Evolutionary conservation across 2,113 vertebrate genomes (phyloP).

Genomic region (Eleginops maclovinus): DNA sequence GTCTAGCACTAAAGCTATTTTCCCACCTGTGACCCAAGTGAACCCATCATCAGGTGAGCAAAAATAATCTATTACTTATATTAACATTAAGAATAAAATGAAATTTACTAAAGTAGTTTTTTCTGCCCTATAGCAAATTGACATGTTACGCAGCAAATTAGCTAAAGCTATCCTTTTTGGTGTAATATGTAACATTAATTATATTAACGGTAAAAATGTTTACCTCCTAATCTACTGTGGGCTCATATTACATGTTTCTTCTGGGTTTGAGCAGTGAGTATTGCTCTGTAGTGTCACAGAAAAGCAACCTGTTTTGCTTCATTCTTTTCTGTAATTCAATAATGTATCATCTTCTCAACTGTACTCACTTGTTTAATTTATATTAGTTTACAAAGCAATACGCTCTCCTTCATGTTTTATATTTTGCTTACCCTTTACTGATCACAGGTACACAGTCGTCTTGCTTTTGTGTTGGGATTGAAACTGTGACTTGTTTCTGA

Average conservation of each 20-base stretch:
- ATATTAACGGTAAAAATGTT: background rate
- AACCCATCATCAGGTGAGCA: background rate
- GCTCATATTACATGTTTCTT: background rate
- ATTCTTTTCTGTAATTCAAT: background rate
- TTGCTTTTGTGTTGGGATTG: background rate
- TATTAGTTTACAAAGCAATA: background rate
- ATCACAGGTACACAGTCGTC: too few relatives aligned
- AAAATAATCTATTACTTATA: background rate
- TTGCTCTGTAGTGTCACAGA: background rate
- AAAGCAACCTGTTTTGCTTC: background rate
- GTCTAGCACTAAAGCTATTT: background rate
- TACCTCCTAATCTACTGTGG: background rate
- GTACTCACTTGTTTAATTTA: background rate
- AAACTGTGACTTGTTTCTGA: slow-evolving; percentile 7
- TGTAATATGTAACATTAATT: too few relatives aligned
- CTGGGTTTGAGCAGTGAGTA: background rate
- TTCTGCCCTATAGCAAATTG: too few relatives aligned
- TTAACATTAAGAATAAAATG: background rate
- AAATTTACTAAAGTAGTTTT: background rate
- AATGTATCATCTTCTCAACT: background rate
- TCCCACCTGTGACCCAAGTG: background rate
- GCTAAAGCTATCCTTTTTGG: too few relatives aligned
- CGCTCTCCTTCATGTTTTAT: background rate
- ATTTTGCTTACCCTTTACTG: too few relatives aligned
- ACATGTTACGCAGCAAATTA: too few relatives aligned